Base-by-base conservation (phyloP, 2,888 invertebrate genomes). In the Acrobasis consociella region DNA sequence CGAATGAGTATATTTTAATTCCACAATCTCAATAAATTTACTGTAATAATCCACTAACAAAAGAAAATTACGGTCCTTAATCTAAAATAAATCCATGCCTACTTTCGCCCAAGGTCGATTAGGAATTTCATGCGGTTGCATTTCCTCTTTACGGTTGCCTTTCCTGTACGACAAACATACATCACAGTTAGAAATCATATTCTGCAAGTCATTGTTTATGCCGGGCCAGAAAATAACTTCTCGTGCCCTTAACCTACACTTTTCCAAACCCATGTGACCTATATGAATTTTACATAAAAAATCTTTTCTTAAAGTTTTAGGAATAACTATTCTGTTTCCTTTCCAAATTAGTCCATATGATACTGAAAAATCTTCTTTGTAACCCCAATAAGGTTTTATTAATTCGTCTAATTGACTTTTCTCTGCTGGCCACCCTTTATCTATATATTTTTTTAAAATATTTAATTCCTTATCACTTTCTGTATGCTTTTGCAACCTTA, bases 401-500 rank as follows among this genome's bases (percentile, higher is more conserved):
- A 9, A 13, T 63, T 42, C 42, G 2, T 42, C 42, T 42, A 42
- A 3, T 13, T 42, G 42, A 42, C 13, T 42, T 42, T 42, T 42
- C 42, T 42, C 42, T 13, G 42, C 42, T 13, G 42, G 42, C 42
- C 42, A 42, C 13, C 42, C 11, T 42, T 42, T 42, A 13, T 2
- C 2, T 11, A 42, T 2, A 42, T 42, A 42, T 42, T 42, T 42
- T n/a, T 42, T 13, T 42, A 2, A 42, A 42, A 42, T 3, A 10
- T 1, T 2, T 11, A 10, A 42, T 42, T 42, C 42, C 37, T 56
- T 11, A 62, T 69, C 69, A 1, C 15, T 2, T 11, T 63, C 42
- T 2, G 64, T 65, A n/a, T 52, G 8, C 53, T 65, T 68, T 42
- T 67, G 67, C 13, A 69, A 46, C 17, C 22, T 10, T 60, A 60